Evolutionary conservation across 2,113 vertebrate species (phyloP), one percentile per base, ranked within the genome.

Genomic region (Myiopsitta monachus): DNA sequence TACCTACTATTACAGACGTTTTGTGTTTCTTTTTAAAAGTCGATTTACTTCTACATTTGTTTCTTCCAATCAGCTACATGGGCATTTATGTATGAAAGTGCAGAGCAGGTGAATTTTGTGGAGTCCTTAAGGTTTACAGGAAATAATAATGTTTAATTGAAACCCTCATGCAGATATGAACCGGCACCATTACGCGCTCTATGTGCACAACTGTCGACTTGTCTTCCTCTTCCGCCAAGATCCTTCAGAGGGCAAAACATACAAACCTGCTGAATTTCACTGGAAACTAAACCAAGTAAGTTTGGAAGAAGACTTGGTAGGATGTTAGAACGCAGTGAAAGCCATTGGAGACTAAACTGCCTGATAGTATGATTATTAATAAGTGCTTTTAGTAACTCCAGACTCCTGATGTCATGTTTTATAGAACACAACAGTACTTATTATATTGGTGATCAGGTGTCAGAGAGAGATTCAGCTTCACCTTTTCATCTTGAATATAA

Each of bases 221-320:
- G 98, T 99, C 22, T 98, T 99, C 87, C 99, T 99, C 46, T 98
- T 99, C 78, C 99, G 99, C 33, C 99, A 99, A 95, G 99, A 99
- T 2, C 98, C 99, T 8, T 97, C 98, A 0, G 98, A 98, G 89
- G 98, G 98, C 0, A 99, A 98, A 77, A 98, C 97, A 16, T 99
- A 99, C 97, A 99, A 98, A 91, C 99, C 99, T 11, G 99, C 99
- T 0, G 99, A 99, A 86, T 99, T 99, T 75, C 99, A 99, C 97
- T 99, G 99, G 99, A 99, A 99, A 54, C 93, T 99, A 0, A 98
- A 99, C n/a, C 99, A 99, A 98, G 99, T 99, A 74, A 92, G 98
- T 85, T 23, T 47, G 54, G 26, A 21, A 11, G 47, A 30, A 21
- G 22, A 11, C 4, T 6, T 11, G 18, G 2, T 30, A 3, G 14